Evolutionary conservation across 2,113 vertebrate genomes (phyloP).

Genomic region (Plecturocebus donacophilus): DNA sequence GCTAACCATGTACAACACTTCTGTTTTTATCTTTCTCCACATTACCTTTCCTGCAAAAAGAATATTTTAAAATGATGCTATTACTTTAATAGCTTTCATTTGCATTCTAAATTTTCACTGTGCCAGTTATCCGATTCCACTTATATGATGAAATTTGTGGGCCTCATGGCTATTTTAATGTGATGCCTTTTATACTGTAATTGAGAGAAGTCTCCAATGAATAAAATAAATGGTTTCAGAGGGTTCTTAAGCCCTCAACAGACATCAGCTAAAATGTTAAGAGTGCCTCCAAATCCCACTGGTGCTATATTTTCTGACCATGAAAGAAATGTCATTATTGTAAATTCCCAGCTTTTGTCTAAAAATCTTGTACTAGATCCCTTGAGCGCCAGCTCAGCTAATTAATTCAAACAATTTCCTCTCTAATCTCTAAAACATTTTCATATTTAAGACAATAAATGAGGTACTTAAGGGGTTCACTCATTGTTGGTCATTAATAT

Average conservation of each 20-base stretch:
- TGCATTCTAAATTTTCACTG: conserved; percentile 83
- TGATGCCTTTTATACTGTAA: conserved; percentile 84
- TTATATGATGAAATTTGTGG: conserved; percentile 81
- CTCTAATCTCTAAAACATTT: conserved; percentile 89
- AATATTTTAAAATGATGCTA: conserved; percentile 71
- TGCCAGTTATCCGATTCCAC: conserved; percentile 63
- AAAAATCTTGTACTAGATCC: conserved; percentile 86
- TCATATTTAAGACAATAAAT: conserved; percentile 91
- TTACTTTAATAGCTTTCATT: conserved; percentile 83
- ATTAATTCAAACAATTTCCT: conserved; percentile 90
- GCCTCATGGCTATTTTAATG: conserved; percentile 83
- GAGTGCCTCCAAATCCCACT: conserved; percentile 84
- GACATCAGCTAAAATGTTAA: conserved; percentile 88
- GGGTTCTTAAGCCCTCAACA: conserved; percentile 83
- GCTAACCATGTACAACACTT: conserved; percentile 57
- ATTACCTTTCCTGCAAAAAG: conserved; percentile 71
- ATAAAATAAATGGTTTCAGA: conserved; percentile 86
- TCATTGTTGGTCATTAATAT: conserved; percentile 87
- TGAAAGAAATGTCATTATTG: conserved; percentile 88
- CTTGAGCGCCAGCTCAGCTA: conserved; percentile 85
- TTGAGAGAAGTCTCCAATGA: conserved; percentile 82
- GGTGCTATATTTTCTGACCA: conserved; percentile 86
- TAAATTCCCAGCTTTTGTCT: conserved; percentile 89
- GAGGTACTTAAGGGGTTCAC: conserved; percentile 84
- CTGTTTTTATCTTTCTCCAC: conserved; percentile 71